These are phyloP conservation scores for Nixonia krombeini DNA, from an alignment of 1,140 invertebrate genomes.

Conservation along the genomic window DNA sequence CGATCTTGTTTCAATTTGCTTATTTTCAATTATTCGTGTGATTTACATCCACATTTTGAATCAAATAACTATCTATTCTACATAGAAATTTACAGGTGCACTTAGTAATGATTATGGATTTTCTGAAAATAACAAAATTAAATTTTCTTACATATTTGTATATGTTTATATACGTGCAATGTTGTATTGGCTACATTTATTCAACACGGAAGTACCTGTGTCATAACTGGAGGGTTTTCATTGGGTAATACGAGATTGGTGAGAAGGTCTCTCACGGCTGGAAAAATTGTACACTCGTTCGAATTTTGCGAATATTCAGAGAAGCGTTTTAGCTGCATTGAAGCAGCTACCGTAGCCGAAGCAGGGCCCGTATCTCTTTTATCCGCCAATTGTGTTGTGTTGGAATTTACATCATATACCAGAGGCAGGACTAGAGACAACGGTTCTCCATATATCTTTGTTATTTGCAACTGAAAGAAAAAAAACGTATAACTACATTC, in stretches of 20 bases:
- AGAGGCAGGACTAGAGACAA: constrained; percentile 88
- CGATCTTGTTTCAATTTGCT: no score
- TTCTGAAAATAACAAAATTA: no score
- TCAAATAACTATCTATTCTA: no score
- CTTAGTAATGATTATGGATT: no score
- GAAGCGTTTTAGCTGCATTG: constrained; percentile 79
- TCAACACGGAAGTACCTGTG: constrained; percentile 55
- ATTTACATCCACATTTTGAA: no score
- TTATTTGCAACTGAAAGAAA: constrained; percentile 84
- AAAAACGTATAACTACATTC: no score
- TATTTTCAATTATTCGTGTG: no score
- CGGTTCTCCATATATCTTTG: constrained; percentile 81
- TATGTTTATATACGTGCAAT: constrained; percentile 15
- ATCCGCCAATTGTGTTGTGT: constrained; percentile 89
- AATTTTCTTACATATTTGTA: neutral
- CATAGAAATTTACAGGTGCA: no score
- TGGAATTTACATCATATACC: constrained; percentile 89
- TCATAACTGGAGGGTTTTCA: constrained; percentile 75
- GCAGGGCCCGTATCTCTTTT: constrained; percentile 78
- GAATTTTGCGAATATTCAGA: constrained; percentile 78
- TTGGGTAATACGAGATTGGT: constrained; percentile 83
- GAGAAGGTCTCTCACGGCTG: constrained; percentile 88
- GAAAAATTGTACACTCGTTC: constrained; percentile 89
- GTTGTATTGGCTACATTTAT: constrained; percentile 38
- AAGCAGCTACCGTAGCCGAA: constrained; percentile 77